Evolutionary conservation across 2,888 invertebrate genomes (phyloP), one percentile per base, ranked within the genome.

Genomic region (Trichopoda pennipes): DNA sequence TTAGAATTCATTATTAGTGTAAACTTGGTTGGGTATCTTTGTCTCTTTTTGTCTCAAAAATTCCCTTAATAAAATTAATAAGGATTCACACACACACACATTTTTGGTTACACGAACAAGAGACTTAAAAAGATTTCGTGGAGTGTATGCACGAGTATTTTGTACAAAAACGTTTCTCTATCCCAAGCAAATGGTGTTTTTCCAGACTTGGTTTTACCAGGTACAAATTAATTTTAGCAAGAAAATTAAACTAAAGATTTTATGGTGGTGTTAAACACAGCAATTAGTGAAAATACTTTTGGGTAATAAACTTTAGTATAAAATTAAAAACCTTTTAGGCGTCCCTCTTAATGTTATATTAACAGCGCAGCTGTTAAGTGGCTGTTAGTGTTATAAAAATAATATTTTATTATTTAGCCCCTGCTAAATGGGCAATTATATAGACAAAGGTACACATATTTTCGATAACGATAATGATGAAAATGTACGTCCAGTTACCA

Each of bases 401-500:
- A 9, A 12, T 44, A 44, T 14, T 16, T 14, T 14, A 16, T 12
- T 3, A 44, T 14, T 44, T 44, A 16, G 42, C 42, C 42, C 16
- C 3, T 0, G 4, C 3, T 3, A 16, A 44, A 44, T 44, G 42
- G 42, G 42, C 16, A 44, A 44, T n/a, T 44, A 44, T 16, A 14
- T 60, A 17, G 76, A 72, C 32, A 75, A 70, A 44, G 70, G 80
- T 3, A 38, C 56, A 6, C 69, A 76, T 14, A 60, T 28, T 2
- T 61, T 76, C 17, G 68, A 68, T 7, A 19, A 35, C 17, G 35
- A 61, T 35, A 21, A 44, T 44, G 16, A 60, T n/a, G 68, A 61
- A 23, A 76, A 68, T 35, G 32, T 68, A 32, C 68, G 42, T 14
- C 12, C 6, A 44, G 42, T n/a, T 44, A 0, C 42, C 42, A 44